Evolutionary conservation across 2,888 invertebrate genomes (phyloP).

Genomic region (Nysson spinosus): DNA sequence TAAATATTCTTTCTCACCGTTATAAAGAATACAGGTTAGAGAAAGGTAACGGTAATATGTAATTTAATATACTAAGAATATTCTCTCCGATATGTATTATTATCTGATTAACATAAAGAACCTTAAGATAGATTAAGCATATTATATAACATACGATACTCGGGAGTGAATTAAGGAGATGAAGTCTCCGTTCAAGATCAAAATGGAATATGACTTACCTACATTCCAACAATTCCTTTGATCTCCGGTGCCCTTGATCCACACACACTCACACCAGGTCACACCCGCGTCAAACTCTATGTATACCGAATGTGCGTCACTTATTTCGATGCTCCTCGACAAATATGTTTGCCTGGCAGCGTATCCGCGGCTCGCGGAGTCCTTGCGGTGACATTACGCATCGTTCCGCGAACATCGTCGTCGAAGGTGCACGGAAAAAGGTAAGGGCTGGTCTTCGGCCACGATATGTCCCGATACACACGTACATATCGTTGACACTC

Average conservation of each 20-base stretch:
- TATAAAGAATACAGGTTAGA: too few species aligned
- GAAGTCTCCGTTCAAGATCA: too few species aligned
- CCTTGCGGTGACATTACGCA: constrained; percentile 71
- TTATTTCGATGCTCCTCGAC: constrained; percentile 41
- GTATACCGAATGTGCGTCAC: background rate
- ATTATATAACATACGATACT: too few species aligned
- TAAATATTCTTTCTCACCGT: too few species aligned
- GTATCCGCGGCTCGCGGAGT: constrained; percentile 75
- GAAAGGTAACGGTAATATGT: too few species aligned
- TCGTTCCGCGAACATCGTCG: constrained; percentile 54
- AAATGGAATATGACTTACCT: constrained; percentile 1
- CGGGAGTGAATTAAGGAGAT: too few species aligned
- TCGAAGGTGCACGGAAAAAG: constrained; percentile 46
- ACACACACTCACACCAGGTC: too few species aligned
- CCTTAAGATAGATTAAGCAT: too few species aligned
- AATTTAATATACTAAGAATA: too few species aligned
- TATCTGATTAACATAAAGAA: too few species aligned
- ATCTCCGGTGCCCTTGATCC: background rate
- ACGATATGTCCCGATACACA: constrained; percentile 47
- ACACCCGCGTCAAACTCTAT: background rate
- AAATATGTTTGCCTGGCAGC: constrained; percentile 65
- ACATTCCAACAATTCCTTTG: background rate
- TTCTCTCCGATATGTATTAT: too few species aligned
- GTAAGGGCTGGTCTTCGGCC: constrained; percentile 48
- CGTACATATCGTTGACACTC: constrained; percentile 74